Conservation (phyloP, 2,888 invertebrate genomes). For the Rhagophthalmus giganteus region DNA sequence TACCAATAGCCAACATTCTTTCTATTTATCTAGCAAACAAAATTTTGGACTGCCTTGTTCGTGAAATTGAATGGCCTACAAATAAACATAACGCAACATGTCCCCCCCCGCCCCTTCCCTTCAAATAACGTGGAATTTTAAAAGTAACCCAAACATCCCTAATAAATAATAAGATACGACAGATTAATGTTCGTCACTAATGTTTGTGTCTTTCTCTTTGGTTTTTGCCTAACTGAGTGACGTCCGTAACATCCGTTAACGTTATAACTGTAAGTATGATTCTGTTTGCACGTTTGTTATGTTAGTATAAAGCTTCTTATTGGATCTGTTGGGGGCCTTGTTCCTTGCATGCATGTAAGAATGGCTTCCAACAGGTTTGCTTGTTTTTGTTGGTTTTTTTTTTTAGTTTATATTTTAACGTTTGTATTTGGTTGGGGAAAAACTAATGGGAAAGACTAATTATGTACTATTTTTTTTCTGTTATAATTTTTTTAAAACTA, state of each 20-base stretch:
- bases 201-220: constrained; percentile 58
- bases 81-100: too few relatives aligned
- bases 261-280: constrained; percentile 56
- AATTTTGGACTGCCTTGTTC: too few relatives aligned
- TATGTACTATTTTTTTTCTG: constrained; percentile 10
- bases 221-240: constrained; percentile 59
- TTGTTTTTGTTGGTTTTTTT: too few relatives aligned
- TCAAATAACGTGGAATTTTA: too few relatives aligned
- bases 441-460: constrained; percentile 57
- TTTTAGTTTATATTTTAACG: constrained; percentile 37
- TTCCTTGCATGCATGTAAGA: constrained; percentile 14
- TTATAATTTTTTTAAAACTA: too few relatives aligned
- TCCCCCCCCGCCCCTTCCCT: too few relatives aligned
- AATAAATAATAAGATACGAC: constrained; percentile 15
- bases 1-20: too few relatives aligned
- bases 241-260: constrained; percentile 54
- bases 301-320: constrained; percentile 26
- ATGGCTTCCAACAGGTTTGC: constrained; percentile 22
- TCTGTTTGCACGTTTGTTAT: constrained; percentile 39
- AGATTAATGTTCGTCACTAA: constrained; percentile 41
- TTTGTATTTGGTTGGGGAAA: constrained; percentile 45
- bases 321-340: constrained; percentile 26
- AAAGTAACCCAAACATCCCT: too few relatives aligned
- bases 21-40: too few relatives aligned
- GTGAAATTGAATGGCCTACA: too few relatives aligned